Evolutionary conservation across 2,113 vertebrate species (phyloP).

Genomic region (Polypterus bichir): DNA sequence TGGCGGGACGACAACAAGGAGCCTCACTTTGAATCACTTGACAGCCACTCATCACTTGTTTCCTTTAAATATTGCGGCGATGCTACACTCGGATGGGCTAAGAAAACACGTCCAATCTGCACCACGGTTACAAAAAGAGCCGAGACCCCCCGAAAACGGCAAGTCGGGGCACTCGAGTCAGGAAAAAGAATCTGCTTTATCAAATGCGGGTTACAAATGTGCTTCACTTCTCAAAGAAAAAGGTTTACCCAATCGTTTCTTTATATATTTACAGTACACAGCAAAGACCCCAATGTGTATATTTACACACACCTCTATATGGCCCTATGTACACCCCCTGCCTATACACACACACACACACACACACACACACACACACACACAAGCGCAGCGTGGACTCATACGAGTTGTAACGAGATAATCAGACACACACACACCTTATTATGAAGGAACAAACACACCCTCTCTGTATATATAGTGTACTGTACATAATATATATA

Average conservation of each 20-base stretch:
- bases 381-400: no score
- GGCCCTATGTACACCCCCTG: no score
- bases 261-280: background rate
- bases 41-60: conserved; percentile 48
- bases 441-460: no score
- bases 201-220: conserved; percentile 64
- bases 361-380: no score
- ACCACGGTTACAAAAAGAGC: conserved; percentile 63
- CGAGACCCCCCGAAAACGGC: conserved; percentile 19
- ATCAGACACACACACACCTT: no score
- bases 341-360: no score
- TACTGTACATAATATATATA: no score
- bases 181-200: conserved; percentile 66
- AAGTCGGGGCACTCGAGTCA: conserved; percentile 29
- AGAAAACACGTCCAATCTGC: conserved; percentile 66
- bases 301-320: no score
- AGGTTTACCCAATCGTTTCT: conserved; percentile 22
- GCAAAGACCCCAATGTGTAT: no score
- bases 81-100: conserved; percentile 67
- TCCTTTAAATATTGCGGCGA: conserved; percentile 74
- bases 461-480: no score
- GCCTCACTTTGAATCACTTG: conserved; percentile 47
- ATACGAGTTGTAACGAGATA: no score
- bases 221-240: conserved; percentile 57
- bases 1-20: conserved; percentile 49